Evolutionary conservation across 92 coral and sea anemone species (phyloP).

Genomic region (Parazoanthus swiftii): DNA sequence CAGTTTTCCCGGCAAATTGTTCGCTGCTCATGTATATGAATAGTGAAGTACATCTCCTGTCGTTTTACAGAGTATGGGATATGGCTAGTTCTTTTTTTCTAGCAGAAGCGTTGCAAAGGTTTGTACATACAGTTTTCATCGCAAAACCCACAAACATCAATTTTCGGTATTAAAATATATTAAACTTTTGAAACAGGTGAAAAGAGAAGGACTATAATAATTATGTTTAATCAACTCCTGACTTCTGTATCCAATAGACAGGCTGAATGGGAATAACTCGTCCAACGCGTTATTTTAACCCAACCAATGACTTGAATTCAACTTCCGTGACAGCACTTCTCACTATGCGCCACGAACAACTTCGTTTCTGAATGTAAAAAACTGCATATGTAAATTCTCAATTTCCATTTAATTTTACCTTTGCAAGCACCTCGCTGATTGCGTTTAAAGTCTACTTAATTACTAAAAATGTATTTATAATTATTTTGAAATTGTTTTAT

Average conservation of each 20-base stretch:
- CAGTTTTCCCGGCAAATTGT: constrained; percentile 26
- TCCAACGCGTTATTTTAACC: neutral
- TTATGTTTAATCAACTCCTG: constrained; percentile 22
- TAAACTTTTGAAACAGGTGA: constrained; percentile 32
- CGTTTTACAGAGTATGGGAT: neutral
- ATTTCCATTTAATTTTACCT: neutral
- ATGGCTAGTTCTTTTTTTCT: neutral
- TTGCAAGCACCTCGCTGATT: constrained; percentile 15
- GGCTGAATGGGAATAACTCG: neutral
- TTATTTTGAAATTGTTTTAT: neutral
- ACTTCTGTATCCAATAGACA: constrained; percentile 1
- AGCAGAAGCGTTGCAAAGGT: neutral
- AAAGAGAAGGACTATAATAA: neutral
- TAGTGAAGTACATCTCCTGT: constrained; percentile 10
- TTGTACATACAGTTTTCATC: neutral
- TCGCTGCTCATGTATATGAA: constrained; percentile 12
- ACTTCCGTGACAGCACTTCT: neutral
- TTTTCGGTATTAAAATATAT: constrained; percentile 3
- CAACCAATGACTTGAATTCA: neutral
- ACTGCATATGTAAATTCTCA: neutral
- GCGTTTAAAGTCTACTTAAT: neutral
- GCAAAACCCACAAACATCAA: neutral
- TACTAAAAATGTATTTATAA: neutral
- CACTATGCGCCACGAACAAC: neutral
- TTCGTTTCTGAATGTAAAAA: neutral